Conservation (phyloP, 2,888 invertebrate species). For the Eupithecia exiguata region DNA sequence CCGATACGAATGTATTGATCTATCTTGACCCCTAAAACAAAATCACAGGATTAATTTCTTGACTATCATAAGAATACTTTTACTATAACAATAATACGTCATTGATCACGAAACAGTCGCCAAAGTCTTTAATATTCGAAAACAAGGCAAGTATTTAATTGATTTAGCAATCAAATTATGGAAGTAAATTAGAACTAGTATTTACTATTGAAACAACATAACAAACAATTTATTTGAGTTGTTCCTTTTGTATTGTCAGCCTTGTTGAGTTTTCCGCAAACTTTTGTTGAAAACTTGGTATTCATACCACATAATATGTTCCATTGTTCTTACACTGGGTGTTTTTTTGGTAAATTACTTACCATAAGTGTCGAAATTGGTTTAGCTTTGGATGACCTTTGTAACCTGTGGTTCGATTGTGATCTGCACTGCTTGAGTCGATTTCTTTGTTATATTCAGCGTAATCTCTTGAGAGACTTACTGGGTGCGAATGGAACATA, state of each 20-base stretch:
- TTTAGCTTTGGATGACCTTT: background rate
- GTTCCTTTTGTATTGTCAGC: background rate
- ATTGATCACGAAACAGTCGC: background rate
- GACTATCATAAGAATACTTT: no score
- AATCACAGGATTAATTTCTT: background rate
- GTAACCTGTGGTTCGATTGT: background rate
- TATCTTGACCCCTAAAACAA: slow-evolving; percentile 7
- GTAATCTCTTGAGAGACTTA: background rate
- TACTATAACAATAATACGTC: background rate
- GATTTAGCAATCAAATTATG: background rate
- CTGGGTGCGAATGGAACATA: background rate
- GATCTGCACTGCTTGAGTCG: background rate
- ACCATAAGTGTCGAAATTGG: slow-evolving; percentile 8
- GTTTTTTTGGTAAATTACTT: background rate
- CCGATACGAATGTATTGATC: slow-evolving; percentile 10
- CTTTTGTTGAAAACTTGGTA: background rate
- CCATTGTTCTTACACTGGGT: background rate
- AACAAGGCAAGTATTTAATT: background rate
- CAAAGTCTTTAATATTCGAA: background rate
- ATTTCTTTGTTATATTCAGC: background rate
- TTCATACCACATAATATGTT: background rate
- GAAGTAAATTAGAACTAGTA: no score
- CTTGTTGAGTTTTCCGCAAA: background rate
- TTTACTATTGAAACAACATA: no score
- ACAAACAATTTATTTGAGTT: background rate